phyloP scores from a whole-genome alignment of 2,888 invertebrate species.

The Rotaria magnacalcarata region DNA sequence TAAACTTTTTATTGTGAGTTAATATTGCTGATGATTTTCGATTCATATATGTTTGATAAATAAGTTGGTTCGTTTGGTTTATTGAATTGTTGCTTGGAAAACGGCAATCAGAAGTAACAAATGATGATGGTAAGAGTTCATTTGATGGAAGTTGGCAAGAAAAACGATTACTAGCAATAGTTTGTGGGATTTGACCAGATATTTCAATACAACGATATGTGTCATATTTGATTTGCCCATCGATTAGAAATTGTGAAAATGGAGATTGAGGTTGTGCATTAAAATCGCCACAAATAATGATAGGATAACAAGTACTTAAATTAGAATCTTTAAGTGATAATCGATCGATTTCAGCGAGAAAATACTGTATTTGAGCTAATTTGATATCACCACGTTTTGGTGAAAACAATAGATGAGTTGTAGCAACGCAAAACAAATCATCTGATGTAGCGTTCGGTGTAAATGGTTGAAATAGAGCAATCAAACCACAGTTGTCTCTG shows the following conservation, averaged over 20 bases:
- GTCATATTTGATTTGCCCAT: conserved; percentile 64
- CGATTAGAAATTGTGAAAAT: conserved; percentile 59
- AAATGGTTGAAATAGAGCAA: conserved; percentile 67
- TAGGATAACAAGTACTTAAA: conserved; percentile 66
- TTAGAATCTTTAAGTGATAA: conserved; percentile 60
- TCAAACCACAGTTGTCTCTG: conserved; percentile 75
- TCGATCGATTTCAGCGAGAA: conserved; percentile 78
- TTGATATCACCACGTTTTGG: conserved; percentile 80
- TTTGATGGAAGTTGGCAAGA: neutral
- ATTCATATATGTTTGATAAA: neutral
- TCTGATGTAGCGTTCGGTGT: conserved; percentile 37
- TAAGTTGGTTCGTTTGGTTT: neutral
- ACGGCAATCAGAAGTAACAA: conserved; percentile 15
- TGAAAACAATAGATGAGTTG: conserved; percentile 89
- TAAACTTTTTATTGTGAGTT: conserved; percentile 59
- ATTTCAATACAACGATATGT: conserved; percentile 52
- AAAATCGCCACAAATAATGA: conserved; percentile 85
- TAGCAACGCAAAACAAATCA: conserved; percentile 70
- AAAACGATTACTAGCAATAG: neutral
- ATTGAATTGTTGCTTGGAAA: neutral
- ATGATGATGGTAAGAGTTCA: neutral
- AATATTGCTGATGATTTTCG: neutral
- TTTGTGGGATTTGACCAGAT: conserved; percentile 56
- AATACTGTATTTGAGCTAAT: conserved; percentile 76
- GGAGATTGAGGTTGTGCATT: conserved; percentile 69